Percentiles rank a stretch among this genome's conserved stretches.
These are phyloP conservation scores for Acromyrmex charruanus DNA, from an alignment of 1,140 invertebrate species.

Conservation along the genomic window DNA sequence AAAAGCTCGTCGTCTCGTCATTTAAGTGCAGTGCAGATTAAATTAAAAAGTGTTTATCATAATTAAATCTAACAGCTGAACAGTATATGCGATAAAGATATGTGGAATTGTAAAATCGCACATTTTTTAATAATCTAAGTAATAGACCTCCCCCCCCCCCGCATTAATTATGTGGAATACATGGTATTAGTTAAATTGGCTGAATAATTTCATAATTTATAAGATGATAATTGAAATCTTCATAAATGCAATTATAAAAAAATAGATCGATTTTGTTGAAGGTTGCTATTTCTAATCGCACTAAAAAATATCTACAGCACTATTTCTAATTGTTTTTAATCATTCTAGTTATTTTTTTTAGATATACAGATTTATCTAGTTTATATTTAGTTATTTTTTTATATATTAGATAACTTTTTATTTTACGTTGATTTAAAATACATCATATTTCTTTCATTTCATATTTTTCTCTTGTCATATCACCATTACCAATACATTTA, in stretches of 20 bases:
- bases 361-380: neutral
- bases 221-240: too few species aligned
- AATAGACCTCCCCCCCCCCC: neutral
- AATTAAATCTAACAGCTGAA: neutral
- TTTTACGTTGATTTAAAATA: neutral
- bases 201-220: too few species aligned
- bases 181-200: too few species aligned
- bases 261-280: too few species aligned
- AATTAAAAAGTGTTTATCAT: constrained; percentile 16
- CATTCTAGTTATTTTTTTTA: neutral
- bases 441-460: neutral
- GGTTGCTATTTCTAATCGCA: too few species aligned
- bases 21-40: constrained; percentile 21
- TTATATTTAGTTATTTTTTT: neutral
- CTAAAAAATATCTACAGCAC: too few species aligned
- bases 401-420: neutral
- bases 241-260: too few species aligned
- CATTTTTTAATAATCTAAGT: neutral
- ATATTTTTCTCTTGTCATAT: neutral
- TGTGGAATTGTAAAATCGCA: neutral
- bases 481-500: neutral
- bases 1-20: constrained; percentile 22
- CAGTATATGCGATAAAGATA: neutral
- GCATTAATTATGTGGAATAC: too few species aligned
- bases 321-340: neutral